A percentile compares a stretch with the other conserved stretches of the same genome.
Evolutionary conservation across 2,888 invertebrate genomes (phyloP).

Genomic region (Xanthia icteritia): DNA sequence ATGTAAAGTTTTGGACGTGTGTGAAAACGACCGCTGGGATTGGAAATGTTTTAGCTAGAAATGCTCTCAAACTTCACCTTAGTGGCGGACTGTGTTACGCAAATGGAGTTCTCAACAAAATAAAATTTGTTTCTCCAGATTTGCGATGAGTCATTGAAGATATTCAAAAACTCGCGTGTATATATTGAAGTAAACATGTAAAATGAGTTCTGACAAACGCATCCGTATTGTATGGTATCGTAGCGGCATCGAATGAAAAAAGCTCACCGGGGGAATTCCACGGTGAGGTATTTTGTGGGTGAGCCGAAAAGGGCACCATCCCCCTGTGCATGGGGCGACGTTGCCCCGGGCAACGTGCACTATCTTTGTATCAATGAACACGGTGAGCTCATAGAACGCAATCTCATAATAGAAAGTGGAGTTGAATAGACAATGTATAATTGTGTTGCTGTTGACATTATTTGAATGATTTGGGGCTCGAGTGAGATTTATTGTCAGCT

Average conservation of each 20-base stretch:
- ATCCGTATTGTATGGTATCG: constrained; percentile 67
- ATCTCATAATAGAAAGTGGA: constrained; percentile 76
- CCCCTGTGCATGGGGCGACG: constrained; percentile 77
- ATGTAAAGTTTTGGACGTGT: constrained; percentile 68
- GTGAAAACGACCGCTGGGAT: constrained; percentile 65
- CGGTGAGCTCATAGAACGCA: constrained; percentile 72
- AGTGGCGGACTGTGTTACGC: constrained; percentile 22
- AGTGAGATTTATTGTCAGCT: constrained; percentile 81
- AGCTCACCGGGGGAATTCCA: constrained; percentile 85
- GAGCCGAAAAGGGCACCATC: constrained; percentile 79
- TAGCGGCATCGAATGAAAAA: constrained; percentile 73
- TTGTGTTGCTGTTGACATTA: constrained; percentile 82
- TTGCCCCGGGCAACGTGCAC: constrained; percentile 82
- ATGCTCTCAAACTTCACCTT: constrained; percentile 51
- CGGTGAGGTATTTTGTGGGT: constrained; percentile 82
- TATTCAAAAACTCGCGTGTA: constrained; percentile 33
- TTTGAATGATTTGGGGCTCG: constrained; percentile 80
- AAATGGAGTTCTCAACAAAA: constrained; percentile 37
- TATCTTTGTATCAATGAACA: constrained; percentile 82
- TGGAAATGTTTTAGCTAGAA: constrained; percentile 61
- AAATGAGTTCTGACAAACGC: constrained; percentile 56
- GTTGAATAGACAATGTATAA: constrained; percentile 81
- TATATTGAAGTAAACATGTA: constrained; percentile 34
- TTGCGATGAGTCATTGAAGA: constrained; percentile 26
- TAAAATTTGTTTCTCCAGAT: constrained; percentile 13